These are phyloP conservation scores for Oreochromis grahami DNA, from an alignment of 2,797 vertebrate genomes.

Conservation along the genomic window DNA sequence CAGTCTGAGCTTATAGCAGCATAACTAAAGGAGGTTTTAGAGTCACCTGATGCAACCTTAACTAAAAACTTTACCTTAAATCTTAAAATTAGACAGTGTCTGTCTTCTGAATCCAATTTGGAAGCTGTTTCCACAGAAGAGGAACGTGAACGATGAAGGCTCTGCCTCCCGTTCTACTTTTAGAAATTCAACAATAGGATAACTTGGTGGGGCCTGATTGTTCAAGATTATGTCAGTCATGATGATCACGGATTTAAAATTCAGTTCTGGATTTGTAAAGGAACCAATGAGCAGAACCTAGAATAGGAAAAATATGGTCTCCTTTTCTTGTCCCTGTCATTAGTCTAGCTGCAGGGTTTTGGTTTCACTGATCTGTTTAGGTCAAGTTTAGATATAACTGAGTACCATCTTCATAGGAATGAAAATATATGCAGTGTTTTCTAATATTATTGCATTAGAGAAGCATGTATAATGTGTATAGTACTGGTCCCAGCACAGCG, in stretches of 20 bases:
- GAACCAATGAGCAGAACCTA: neutral
- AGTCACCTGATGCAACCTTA: neutral
- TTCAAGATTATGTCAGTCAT: neutral
- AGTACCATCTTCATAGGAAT: neutral
- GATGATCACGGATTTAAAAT: neutral
- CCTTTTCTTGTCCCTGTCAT: neutral
- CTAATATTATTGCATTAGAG: neutral
- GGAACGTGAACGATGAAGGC: accelerated
- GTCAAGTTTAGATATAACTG: neutral
- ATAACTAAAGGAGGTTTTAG: neutral
- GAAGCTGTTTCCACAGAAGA: neutral
- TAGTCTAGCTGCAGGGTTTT: neutral
- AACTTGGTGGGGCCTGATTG: neutral
- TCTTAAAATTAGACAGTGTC: neutral
- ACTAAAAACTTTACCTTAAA: neutral
- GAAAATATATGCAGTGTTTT: neutral
- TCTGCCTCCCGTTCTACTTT: neutral
- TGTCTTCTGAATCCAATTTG: neutral
- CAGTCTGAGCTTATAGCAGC: neutral
- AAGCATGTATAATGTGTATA: neutral
- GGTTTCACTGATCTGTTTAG: neutral
- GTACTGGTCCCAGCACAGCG: neutral
- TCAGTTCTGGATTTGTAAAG: neutral
- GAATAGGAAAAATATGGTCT: neutral
- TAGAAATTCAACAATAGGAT: neutral